Evolutionary conservation across 2,113 vertebrate genomes (phyloP), one percentile per base, ranked within the genome.

Genomic region (Perca fluviatilis): DNA sequence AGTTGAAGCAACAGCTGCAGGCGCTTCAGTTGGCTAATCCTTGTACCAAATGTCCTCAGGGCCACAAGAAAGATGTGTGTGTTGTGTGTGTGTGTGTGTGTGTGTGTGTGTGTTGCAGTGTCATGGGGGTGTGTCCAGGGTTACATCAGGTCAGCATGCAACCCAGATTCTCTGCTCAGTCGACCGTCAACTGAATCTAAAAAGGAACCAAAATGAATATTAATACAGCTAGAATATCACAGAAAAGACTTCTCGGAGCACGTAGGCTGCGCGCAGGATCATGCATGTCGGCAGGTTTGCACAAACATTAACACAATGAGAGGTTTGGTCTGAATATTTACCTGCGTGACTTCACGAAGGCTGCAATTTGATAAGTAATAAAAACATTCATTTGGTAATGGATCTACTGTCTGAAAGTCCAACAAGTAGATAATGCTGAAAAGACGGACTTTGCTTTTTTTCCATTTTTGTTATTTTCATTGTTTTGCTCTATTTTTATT

Each of bases 81-180:
- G 51, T n/a, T 36, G 36, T 40, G 36, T 40, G 36, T 40, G 36
- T 36, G 36, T 40, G 36, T 40, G 36, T 40, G 36, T 40, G 36
- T 40, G 36, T 36, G 33, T 64, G 7, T 36, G 36, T 36, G 33
- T 64, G 40, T 43, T 43, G 58, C 10, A 15, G 60, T 18, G 69
- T 56, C 70, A 58, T 18, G 57, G 53, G 10, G 25, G 57, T 33
- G 73, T 80, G 72, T 69, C 57, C 36, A 0, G 23, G 46, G 74
- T 83, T 74, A 74, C 2, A 6, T 15, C 0, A 19, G 64, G 15
- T 57, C 30, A 0, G 1, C n/a, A 8, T 10, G 1, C 18, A 33
- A 23, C 68, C 60, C 12, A 51, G n/a, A 80, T 25, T 46, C 62
- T 25, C 23, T 30, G 5, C 0, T 1, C 9, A 23, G 36, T 40